Base-by-base conservation (phyloP, 1,140 invertebrate species). In the Neodiprion pinetum region DNA sequence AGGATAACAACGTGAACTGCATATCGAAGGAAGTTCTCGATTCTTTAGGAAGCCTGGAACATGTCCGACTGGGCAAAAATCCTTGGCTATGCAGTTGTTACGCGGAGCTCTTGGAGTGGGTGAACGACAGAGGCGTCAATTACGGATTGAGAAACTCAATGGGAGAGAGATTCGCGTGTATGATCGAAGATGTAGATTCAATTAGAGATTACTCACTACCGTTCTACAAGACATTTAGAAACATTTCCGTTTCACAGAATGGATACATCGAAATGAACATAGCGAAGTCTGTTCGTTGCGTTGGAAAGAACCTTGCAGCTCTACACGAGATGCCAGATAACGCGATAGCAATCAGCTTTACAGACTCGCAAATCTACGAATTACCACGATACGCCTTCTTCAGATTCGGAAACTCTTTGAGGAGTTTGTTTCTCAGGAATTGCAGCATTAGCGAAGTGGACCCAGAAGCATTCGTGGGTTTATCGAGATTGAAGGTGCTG, bases 1-100 rank as follows among this genome's bases (percentile, higher is more conserved):
- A 80, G 17, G 82, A 84, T 67, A 85, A 85, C 65, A 83, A 85
- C 74, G 75, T 85, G 12, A 78, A 83, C 74, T 85, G 83, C 70
- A 68, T 85, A 40, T 77, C 83, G 47, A 79, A 75, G 47, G 78
- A 85, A 9, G 77, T 77, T 11, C 40, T 85, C 5, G 28, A 23
- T 1, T 70, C 75, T 9, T 67, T 85, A 28, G 69, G 21, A 9
- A 70, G 10, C 28, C 74, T 85, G 9, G 80, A 66, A 12, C 76
- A 71, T 1, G 75, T 85, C 10, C 76, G 79, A 1, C 78, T 85
- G 23, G 82, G 80, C 48, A 79, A 80, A 5, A 85, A 85, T 70
- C 83, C 83, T 3, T 85, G 83, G 83, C 67, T 82, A 1, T 85
- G 83, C 73, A 78, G 83, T 9, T 85, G 83, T 61, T 61, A 14